Base-by-base conservation (phyloP, 1,140 invertebrate species). In the Drosophila lacertosa region DNA sequence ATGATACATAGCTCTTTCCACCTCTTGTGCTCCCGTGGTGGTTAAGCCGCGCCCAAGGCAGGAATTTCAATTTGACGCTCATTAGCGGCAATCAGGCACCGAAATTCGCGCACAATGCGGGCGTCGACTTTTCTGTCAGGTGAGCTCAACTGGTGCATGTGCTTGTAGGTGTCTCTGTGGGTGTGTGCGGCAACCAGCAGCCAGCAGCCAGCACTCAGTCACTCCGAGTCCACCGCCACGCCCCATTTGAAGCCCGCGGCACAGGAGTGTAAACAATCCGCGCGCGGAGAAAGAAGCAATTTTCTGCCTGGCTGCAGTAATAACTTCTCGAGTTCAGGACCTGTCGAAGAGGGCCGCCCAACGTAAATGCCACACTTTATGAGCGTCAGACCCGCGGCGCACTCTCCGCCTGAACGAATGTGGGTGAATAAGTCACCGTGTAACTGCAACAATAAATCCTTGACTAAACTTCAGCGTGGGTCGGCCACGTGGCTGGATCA, bases 61-160 rank as follows among this genome's bases (percentile, higher is more conserved):
- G 66, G 59, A 71, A 67, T 77, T 75, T 77, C 75, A 75, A 77
- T 77, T 77, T 77, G 66, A 75, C 60, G 75, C 72, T 75, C 75
- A 77, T 77, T 77, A 77, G 72, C 67, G 60, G 57, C 72, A 77
- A 77, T 77, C 72, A 74, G 74, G 33, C 26, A 37, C 37, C 47
- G 26, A 54, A 53, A 40, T 48, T 60, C 44, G 29, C 35, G 29
- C 50, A 55, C 48, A 75, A 60, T 72, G 48, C 62, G 48, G 24
- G 39, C 37, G 10, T 9, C 29, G 50, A 66, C 35, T 37, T 26
- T 40, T 4, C 48, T 37, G 44, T 26, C 60, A 53, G 35, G 51
- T 66, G n/a, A 59, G 24, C 40, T 16, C 54, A 55, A 18, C 24
- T 48, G 32, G 39, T 58, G 68, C 63, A 62, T 15, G 35, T 24